Conservation (phyloP, 2,888 invertebrate genomes). For the Pristionchus entomophagus region DNA sequence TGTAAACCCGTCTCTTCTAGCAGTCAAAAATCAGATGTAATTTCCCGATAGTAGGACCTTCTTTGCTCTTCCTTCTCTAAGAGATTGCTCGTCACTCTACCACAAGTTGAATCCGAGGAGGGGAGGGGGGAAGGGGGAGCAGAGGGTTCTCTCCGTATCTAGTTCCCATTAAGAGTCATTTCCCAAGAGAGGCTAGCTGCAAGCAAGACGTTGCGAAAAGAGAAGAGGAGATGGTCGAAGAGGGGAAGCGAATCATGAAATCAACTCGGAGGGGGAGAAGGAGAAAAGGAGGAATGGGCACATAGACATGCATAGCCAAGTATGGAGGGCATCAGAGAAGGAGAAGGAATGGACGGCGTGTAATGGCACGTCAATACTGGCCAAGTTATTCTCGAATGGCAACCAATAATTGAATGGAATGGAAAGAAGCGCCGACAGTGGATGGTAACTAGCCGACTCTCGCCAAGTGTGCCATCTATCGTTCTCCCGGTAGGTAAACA, state of each 20-base stretch:
- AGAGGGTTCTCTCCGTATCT: conserved; percentile 41
- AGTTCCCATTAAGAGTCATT: conserved; percentile 46
- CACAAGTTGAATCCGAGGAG: conserved; percentile 27
- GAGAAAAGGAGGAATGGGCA: not conserved
- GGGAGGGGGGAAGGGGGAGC: no score
- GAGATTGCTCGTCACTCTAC: conserved; percentile 21
- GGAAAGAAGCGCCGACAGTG: not conserved
- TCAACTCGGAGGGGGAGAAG: conserved; percentile 14
- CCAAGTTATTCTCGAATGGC: not conserved
- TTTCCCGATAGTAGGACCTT: conserved; percentile 9
- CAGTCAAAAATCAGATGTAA: not conserved
- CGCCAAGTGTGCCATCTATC: not conserved
- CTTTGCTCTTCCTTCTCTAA: not conserved
- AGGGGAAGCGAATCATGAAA: not conserved
- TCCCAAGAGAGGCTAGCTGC: conserved; percentile 37
- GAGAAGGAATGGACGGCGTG: not conserved
- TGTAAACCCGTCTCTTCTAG: not conserved
- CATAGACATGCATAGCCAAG: conserved; percentile 13
- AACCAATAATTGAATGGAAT: not conserved
- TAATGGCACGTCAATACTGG: not conserved
- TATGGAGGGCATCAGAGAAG: not conserved
- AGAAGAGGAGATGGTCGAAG: not conserved
- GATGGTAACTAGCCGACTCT: not conserved
- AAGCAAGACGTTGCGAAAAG: conserved; percentile 30
- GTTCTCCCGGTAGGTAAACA: not conserved